Conservation (phyloP, 2,888 invertebrate genomes). For the Axea sp. region DNA sequence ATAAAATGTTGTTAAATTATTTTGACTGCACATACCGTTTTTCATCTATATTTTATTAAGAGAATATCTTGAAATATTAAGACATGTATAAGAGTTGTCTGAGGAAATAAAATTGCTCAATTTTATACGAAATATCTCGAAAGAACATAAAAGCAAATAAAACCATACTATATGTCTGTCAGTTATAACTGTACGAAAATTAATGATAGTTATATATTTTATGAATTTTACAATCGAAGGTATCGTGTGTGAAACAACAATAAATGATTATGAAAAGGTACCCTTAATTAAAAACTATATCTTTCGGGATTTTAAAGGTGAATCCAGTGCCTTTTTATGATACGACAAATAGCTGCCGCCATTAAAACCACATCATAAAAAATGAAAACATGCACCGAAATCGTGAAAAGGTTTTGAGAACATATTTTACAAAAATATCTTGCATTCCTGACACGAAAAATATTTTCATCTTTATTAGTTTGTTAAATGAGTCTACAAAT, state of each 20-base stretch:
- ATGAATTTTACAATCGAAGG: slow-evolving; percentile 57
- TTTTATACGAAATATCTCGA: slow-evolving; percentile 41
- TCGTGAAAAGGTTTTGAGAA: slow-evolving; percentile 55
- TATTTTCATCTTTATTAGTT: slow-evolving; percentile 60
- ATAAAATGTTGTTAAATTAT: too few relatives aligned
- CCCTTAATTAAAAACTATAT: slow-evolving; percentile 58
- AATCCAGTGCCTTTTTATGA: slow-evolving; percentile 52
- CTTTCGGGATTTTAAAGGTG: slow-evolving; percentile 47
- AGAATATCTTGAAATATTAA: slow-evolving; percentile 18
- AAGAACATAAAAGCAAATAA: slow-evolving; percentile 42
- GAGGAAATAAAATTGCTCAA: slow-evolving; percentile 42
- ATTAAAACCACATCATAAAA: slow-evolving; percentile 61
- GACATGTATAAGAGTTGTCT: slow-evolving; percentile 24
- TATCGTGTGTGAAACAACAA: slow-evolving; percentile 47
- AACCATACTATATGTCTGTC: slow-evolving; percentile 11
- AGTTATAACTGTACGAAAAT: slow-evolving; percentile 27
- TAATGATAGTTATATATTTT: slow-evolving; percentile 57
- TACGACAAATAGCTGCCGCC: slow-evolving; percentile 57
- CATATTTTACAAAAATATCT: slow-evolving; percentile 57
- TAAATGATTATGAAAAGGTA: slow-evolving; percentile 59
- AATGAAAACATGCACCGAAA: slow-evolving; percentile 61
- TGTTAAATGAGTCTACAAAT: slow-evolving; percentile 55
- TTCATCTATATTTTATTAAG: too few relatives aligned
- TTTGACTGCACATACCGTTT: background rate
- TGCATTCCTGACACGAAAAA: slow-evolving; percentile 38